phyloP scores from a whole-genome alignment of 1,140 invertebrate species.

The Tachypleus tridentatus region DNA sequence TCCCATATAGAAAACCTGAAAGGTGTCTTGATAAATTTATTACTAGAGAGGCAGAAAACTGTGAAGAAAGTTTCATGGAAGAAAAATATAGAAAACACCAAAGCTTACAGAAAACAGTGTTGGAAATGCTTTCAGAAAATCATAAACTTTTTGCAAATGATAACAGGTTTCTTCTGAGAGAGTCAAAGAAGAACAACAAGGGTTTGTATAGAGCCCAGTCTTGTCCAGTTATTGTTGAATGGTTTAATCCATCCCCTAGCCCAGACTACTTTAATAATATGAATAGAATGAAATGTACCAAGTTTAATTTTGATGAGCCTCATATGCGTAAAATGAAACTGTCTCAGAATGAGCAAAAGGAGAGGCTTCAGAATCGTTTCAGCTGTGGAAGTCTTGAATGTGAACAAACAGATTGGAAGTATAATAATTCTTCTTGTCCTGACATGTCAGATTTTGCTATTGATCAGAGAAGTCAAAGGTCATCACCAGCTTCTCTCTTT shows the following conservation, averaged over 20 bases:
- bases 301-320: background rate
- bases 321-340: slow-evolving; percentile 6
- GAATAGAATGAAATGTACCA: background rate
- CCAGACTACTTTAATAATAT: background rate
- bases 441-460: slow-evolving; percentile 7
- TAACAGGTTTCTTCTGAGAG: background rate
- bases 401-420: slow-evolving; percentile 5
- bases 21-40: background rate
- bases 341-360: background rate
- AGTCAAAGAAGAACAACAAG: background rate
- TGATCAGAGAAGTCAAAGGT: background rate
- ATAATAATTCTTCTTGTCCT: slow-evolving; percentile 12
- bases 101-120: background rate
- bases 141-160: background rate
- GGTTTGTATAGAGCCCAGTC: slow-evolving; percentile 19
- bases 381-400: slow-evolving; percentile 21
- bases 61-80: slow-evolving; percentile 2
- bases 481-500: slow-evolving; percentile 1
- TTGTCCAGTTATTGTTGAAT: slow-evolving; percentile 17
- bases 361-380: slow-evolving; percentile 17
- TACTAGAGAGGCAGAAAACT: slow-evolving; percentile 5
- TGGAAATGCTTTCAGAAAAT: background rate
- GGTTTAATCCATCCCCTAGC: slow-evolving; percentile 2
- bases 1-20: too few species aligned
- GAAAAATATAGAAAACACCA: background rate